These are phyloP conservation scores for Gyrodactylus bullatarudis DNA, from an alignment of 1,140 invertebrate species.

Conservation along the genomic window DNA sequence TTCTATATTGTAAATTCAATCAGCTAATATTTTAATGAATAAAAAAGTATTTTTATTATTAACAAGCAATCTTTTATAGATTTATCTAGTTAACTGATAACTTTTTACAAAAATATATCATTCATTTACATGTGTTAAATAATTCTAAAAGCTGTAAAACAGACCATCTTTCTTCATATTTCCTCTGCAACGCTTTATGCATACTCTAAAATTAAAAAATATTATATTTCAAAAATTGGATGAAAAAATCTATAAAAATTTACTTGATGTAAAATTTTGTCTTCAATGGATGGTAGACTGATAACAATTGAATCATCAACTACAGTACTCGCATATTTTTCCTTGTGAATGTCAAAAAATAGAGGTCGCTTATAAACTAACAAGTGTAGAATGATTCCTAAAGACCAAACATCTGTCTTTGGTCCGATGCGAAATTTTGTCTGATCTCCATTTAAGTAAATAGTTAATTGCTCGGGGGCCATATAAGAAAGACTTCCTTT, in stretches of 20 bases:
- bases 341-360: background rate
- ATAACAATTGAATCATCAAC: background rate
- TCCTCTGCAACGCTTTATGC: background rate
- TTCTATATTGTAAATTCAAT: no score
- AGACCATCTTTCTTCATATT: background rate
- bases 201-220: background rate
- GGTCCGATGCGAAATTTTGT: background rate
- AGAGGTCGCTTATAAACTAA: background rate
- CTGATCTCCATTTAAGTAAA: background rate
- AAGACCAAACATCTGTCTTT: background rate
- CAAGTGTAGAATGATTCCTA: background rate
- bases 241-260: background rate
- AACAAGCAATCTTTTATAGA: no score
- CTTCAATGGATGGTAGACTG: background rate
- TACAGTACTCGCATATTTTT: background rate
- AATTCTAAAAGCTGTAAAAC: background rate
- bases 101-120: no score
- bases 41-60: no score
- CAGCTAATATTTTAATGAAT: no score
- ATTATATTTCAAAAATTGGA: background rate
- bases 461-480: background rate
- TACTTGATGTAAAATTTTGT: background rate
- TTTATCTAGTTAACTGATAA: no score
- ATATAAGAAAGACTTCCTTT: background rate
- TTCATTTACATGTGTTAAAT: no score